phyloP scores from a whole-genome alignment of 2,888 invertebrate genomes.

The Chrysolina haemoptera region DNA sequence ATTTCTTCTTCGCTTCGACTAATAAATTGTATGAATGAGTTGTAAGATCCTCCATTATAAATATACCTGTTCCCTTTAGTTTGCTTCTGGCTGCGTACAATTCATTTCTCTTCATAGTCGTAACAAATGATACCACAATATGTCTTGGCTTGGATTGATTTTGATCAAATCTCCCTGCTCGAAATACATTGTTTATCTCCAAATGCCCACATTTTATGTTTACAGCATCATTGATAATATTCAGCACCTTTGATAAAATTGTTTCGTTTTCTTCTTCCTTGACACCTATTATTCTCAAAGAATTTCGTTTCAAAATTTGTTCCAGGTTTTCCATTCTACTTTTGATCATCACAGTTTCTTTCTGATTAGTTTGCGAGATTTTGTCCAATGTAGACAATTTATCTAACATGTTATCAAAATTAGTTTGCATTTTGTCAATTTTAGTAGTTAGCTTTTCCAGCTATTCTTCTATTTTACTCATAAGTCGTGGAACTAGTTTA shows the following conservation, averaged over 20 bases:
- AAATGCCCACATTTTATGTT: slow-evolving; percentile 6
- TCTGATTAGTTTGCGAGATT: background rate
- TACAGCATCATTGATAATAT: background rate
- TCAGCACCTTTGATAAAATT: background rate
- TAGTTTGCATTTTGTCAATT: background rate
- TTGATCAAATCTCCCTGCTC: no score
- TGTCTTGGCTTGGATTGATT: no score
- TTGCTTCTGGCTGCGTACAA: no score
- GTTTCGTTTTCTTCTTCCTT: slow-evolving; percentile 17
- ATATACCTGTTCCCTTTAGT: no score
- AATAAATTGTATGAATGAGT: no score
- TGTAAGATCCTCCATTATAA: no score
- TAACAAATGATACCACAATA: no score
- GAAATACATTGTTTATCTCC: no score
- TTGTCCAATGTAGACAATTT: slow-evolving; percentile 3
- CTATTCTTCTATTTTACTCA: slow-evolving; percentile 5
- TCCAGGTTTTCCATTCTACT: background rate
- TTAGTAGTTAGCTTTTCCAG: background rate
- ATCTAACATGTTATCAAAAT: slow-evolving; percentile 11
- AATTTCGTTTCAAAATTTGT: background rate
- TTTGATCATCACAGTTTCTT: background rate
- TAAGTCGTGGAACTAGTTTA: slow-evolving; percentile 10
- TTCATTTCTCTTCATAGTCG: no score
- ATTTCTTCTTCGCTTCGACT: background rate
- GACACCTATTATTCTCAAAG: background rate